A percentile compares a stretch with the other conserved stretches of the same genome.
Conservation (phyloP, 1,140 invertebrate genomes). For the Hestina assimilis region DNA sequence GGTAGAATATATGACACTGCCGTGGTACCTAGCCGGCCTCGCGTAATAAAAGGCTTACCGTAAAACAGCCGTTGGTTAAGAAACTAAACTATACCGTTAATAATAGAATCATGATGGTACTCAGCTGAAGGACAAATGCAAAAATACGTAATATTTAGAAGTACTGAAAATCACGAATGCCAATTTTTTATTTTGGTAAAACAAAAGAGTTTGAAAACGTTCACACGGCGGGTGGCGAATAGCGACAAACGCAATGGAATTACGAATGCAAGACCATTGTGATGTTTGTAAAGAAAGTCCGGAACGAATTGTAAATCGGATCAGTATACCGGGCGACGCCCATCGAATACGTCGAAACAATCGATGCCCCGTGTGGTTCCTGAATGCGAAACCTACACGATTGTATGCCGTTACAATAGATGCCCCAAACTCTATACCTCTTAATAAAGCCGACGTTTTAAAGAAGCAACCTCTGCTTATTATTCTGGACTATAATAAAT, state of each 20-base stretch:
- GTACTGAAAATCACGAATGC: slow-evolving; percentile 5
- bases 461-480: slow-evolving; percentile 33
- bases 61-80: background rate
- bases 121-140: background rate
- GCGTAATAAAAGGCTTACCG: too few relatives aligned
- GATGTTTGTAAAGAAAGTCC: slow-evolving; percentile 58
- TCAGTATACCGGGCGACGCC: slow-evolving; percentile 58
- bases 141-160: background rate
- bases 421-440: slow-evolving; percentile 51
- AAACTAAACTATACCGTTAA: background rate
- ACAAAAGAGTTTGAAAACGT: slow-evolving; percentile 25
- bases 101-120: background rate
- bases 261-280: slow-evolving; percentile 46
- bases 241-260: slow-evolving; percentile 45
- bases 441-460: slow-evolving; percentile 48
- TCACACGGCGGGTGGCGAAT: slow-evolving; percentile 53
- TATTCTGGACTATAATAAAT: slow-evolving; percentile 52
- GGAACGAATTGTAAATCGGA: slow-evolving; percentile 74
- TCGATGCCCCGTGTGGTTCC: slow-evolving; percentile 32
- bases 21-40: too few relatives aligned
- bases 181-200: slow-evolving; percentile 12
- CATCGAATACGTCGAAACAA: slow-evolving; percentile 67
- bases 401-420: slow-evolving; percentile 52
- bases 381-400: slow-evolving; percentile 19
- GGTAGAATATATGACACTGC: too few relatives aligned